Percentiles rank a stretch among this genome's conserved stretches.
Conservation (phyloP, 2,888 invertebrate genomes). For the Idaea biselata region DNA sequence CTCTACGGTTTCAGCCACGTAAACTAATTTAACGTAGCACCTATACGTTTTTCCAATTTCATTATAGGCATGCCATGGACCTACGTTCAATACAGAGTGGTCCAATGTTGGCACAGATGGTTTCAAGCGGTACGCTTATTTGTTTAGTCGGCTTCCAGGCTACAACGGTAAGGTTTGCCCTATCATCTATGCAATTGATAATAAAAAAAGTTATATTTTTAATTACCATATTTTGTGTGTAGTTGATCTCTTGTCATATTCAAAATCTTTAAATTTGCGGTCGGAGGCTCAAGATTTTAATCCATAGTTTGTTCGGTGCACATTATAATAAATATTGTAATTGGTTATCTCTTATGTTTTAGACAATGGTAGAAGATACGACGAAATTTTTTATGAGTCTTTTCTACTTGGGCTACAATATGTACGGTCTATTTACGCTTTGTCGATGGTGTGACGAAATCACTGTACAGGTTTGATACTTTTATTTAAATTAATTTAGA, state of each 20-base stretch:
- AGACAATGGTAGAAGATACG: conserved; percentile 50
- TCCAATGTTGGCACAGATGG: conserved; percentile 63
- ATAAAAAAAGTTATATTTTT: background rate
- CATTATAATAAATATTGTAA: conserved; percentile 2
- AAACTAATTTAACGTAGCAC: background rate
- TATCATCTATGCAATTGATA: no score
- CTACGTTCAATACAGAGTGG: conserved; percentile 52
- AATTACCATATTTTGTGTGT: no score
- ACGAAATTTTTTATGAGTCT: conserved; percentile 60
- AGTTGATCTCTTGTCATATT: no score
- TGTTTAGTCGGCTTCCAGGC: conserved; percentile 66
- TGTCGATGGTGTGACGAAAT: conserved; percentile 72
- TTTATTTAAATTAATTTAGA: background rate
- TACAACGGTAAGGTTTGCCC: conserved; percentile 45
- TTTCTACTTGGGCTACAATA: conserved; percentile 59
- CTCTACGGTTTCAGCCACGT: background rate
- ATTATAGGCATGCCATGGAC: conserved; percentile 49
- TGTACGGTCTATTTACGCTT: conserved; percentile 59
- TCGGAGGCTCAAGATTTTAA: background rate
- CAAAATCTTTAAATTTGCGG: no score
- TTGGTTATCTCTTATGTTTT: conserved; percentile 30
- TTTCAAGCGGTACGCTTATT: conserved; percentile 58
- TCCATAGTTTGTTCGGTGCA: background rate
- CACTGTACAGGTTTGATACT: conserved; percentile 50
- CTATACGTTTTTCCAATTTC: background rate